phyloP scores from a whole-genome alignment of 2,797 vertebrate genomes.

The Arctocebus calabarensis region DNA sequence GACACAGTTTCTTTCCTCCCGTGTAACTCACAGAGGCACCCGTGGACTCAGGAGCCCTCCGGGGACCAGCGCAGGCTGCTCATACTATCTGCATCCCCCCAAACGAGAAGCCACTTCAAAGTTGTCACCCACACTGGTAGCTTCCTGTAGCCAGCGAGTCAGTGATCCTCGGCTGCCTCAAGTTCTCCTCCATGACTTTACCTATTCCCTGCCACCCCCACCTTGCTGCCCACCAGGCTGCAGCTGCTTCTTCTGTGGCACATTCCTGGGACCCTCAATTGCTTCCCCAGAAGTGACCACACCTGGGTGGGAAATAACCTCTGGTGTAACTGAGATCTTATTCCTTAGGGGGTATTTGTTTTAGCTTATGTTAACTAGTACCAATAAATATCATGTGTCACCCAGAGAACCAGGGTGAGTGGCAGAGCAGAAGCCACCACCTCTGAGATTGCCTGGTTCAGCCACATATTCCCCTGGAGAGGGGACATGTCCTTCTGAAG shows the following conservation, averaged over 20 bases:
- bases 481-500: not conserved
- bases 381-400: accelerated
- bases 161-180: accelerated
- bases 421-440: not conserved
- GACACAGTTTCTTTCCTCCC: accelerated
- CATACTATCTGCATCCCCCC: not conserved
- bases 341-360: accelerated
- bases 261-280: accelerated
- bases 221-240: not conserved
- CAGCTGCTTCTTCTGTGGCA: not conserved
- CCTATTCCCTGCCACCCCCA: accelerated
- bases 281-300: accelerated
- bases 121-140: not conserved
- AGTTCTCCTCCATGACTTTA: not conserved
- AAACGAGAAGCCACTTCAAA: accelerated
- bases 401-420: accelerated
- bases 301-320: accelerated
- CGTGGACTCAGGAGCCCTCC: accelerated
- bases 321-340: accelerated
- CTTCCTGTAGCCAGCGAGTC: accelerated
- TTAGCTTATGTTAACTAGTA: accelerated
- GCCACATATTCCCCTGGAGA: accelerated
- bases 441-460: accelerated
- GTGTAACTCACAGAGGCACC: accelerated
- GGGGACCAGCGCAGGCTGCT: not conserved